These are phyloP conservation scores for Ivindomyrus marchei DNA, from an alignment of 2,113 vertebrate genomes.

Conservation along the genomic window DNA sequence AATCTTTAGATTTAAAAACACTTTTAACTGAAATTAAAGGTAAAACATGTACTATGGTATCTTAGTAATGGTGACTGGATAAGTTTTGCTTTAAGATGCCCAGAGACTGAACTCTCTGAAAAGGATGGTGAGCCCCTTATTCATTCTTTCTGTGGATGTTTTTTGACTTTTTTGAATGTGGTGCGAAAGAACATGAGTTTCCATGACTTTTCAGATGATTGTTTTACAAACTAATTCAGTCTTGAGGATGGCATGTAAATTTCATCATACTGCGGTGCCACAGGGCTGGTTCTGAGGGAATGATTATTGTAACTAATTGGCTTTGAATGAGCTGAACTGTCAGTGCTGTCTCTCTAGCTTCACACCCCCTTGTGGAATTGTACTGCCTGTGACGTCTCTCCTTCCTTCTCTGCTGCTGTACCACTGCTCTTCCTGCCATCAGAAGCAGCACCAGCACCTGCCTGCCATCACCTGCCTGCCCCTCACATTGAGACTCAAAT, in stretches of 20 bases:
- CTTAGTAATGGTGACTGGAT: not conserved
- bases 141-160: not conserved
- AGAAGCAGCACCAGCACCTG: too few species aligned
- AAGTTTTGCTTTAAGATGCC: not conserved
- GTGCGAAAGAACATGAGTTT: too few species aligned
- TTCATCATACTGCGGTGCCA: not conserved
- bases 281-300: not conserved
- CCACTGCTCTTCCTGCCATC: too few species aligned
- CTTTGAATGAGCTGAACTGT: too few species aligned
- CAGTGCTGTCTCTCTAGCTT: too few species aligned
- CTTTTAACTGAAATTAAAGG: not conserved
- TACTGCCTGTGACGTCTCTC: too few species aligned
- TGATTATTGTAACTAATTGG: too few species aligned
- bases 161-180: not conserved
- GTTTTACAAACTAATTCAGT: not conserved
- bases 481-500: too few species aligned
- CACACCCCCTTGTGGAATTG: too few species aligned
- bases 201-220: too few species aligned
- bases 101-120: not conserved
- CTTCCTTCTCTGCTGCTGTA: too few species aligned
- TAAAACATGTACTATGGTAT: not conserved
- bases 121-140: not conserved
- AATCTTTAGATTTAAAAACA: not conserved
- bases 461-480: too few species aligned
- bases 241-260: not conserved